Evolutionary conservation across 2,888 invertebrate genomes (phyloP).

Genomic region (Palloptera scutellata): DNA sequence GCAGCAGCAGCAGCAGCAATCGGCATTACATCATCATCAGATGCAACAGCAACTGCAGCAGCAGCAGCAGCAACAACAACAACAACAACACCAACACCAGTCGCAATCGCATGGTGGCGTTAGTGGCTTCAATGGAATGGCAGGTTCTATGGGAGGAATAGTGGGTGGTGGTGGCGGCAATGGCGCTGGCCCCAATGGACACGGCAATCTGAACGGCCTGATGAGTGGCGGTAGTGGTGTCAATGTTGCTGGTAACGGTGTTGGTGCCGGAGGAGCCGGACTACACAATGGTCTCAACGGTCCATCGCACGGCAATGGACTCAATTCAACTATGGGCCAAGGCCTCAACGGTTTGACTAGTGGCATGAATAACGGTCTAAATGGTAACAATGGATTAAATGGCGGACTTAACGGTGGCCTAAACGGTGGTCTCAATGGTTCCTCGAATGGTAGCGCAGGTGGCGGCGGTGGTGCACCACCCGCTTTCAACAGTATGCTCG

Average conservation of each 20-base stretch:
- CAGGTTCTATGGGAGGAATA: constrained; percentile 25
- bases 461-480: constrained; percentile 55
- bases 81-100: constrained; percentile 32
- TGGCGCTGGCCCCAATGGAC: constrained; percentile 42
- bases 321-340: constrained; percentile 42
- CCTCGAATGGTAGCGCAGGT: constrained; percentile 33
- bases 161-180: constrained; percentile 31
- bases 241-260: constrained; percentile 33
- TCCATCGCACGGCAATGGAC: constrained; percentile 21
- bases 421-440: constrained; percentile 36
- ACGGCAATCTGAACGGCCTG: constrained; percentile 46
- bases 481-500: constrained; percentile 75
- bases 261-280: constrained; percentile 28
- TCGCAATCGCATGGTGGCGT: constrained; percentile 37
- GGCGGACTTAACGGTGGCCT: constrained; percentile 33
- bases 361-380: constrained; percentile 24
- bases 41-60: constrained; percentile 43
- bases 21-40: constrained; percentile 43
- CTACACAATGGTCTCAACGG: constrained; percentile 26
- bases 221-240: constrained; percentile 28
- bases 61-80: constrained; percentile 40
- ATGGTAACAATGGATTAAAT: constrained; percentile 28
- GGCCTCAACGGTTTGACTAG: constrained; percentile 36
- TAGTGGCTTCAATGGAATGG: constrained; percentile 35
- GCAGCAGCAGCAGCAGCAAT: constrained; percentile 40